A percentile compares a stretch with the other conserved stretches of the same genome.
phyloP scores from a whole-genome alignment of 2,113 vertebrate species.

The Tiliqua scincoides region DNA sequence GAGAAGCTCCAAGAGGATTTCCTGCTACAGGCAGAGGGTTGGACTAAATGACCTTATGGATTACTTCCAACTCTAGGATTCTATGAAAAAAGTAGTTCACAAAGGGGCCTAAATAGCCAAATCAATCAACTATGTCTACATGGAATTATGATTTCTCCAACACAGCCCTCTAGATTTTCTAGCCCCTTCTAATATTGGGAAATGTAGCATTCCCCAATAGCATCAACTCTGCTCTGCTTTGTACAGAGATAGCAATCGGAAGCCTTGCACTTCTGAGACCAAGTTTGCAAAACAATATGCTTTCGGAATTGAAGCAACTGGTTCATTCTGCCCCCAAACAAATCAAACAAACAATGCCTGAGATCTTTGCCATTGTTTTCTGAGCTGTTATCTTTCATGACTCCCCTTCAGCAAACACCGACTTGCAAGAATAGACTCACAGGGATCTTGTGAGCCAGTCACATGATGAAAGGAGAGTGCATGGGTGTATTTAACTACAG shows the following conservation, averaged over 20 bases:
- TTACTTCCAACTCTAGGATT: no score
- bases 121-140: no score
- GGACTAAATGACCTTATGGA: no score
- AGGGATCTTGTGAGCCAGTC: neutral
- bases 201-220: neutral
- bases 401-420: neutral
- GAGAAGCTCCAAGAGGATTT: no score
- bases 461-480: neutral
- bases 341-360: neutral
- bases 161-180: neutral
- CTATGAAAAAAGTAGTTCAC: no score
- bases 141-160: no score
- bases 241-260: neutral
- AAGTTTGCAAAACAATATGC: neutral
- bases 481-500: neutral
- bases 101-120: no score
- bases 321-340: neutral
- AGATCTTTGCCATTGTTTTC: neutral
- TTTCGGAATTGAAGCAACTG: neutral
- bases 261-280: neutral
- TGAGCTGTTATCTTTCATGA: neutral
- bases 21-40: no score
- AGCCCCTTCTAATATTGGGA: neutral
- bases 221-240: neutral
- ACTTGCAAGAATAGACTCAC: neutral